Conservation (phyloP, 2,888 invertebrate genomes). For the Nemapogon koenigi region DNA sequence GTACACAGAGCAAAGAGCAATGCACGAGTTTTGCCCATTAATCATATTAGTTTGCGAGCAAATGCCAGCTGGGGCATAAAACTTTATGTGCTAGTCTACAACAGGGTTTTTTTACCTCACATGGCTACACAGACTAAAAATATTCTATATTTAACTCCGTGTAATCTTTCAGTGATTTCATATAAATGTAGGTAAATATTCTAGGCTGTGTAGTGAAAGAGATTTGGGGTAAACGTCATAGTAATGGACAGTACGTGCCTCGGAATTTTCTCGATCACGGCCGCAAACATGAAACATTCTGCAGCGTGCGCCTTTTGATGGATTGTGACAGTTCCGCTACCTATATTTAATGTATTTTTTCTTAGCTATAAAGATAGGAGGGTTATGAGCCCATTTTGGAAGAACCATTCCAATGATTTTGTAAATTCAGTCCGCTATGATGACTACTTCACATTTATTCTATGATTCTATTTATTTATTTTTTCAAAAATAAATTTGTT, state of each 20-base stretch:
- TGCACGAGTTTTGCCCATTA: slow-evolving; percentile 36
- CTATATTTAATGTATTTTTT: no score
- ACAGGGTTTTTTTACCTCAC: slow-evolving; percentile 23
- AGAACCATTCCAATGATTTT: no score
- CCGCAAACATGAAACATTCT: slow-evolving; percentile 23
- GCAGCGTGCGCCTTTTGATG: slow-evolving; percentile 26
- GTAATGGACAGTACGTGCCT: slow-evolving; percentile 14
- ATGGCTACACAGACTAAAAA: slow-evolving; percentile 16
- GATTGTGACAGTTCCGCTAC: slow-evolving; percentile 28
- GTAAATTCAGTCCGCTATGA: no score
- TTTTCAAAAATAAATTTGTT: no score
- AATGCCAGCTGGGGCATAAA: slow-evolving; percentile 31
- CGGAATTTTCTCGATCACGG: slow-evolving; percentile 22
- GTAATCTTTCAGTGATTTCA: neutral
- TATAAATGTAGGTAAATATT: slow-evolving; percentile 1
- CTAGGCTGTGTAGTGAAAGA: slow-evolving; percentile 14
- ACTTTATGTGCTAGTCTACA: slow-evolving; percentile 28
- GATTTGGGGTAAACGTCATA: slow-evolving; percentile 15
- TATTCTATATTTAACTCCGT: neutral
- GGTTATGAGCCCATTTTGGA: no score
- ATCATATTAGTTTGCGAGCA: slow-evolving; percentile 41
- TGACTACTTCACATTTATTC: no score
- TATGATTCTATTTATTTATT: no score
- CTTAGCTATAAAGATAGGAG: no score
- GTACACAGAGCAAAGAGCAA: slow-evolving; percentile 31